Evolutionary conservation across 2,113 vertebrate genomes (phyloP).

Genomic region (Platichthys stellatus): DNA sequence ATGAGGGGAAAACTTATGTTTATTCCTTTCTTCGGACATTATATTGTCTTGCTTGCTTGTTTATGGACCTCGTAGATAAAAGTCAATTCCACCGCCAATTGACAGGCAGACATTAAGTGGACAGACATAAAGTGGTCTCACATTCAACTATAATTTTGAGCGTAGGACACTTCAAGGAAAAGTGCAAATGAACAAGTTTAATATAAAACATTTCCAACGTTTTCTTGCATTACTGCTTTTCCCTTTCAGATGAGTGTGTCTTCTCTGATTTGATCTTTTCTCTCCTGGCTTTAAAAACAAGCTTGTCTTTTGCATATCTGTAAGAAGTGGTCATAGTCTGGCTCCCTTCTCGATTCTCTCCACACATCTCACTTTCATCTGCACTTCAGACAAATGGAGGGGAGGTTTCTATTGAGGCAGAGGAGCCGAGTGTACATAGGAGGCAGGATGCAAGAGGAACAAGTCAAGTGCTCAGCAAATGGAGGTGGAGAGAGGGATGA

Average conservation of each 20-base stretch:
- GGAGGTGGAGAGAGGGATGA: not conserved
- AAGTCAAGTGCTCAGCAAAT: constrained; percentile 7
- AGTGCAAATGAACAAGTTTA: constrained; percentile 32
- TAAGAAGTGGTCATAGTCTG: not conserved
- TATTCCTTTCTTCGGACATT: not conserved
- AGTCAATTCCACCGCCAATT: constrained; percentile 12
- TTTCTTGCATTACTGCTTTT: not conserved
- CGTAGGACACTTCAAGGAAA: constrained; percentile 56
- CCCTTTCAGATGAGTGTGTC: not conserved
- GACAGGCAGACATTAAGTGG: constrained; percentile 19
- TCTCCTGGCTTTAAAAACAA: not conserved
- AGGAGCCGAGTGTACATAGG: not conserved
- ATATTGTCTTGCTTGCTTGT: not conserved
- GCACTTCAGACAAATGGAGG: constrained; percentile 43
- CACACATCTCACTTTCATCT: constrained; percentile 46
- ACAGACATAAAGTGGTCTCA: constrained; percentile 39
- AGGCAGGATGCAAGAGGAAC: constrained; percentile 2
- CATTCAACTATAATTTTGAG: constrained; percentile 52
- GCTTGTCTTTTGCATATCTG: not conserved
- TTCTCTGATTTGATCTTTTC: not conserved
- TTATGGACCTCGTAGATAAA: not conserved
- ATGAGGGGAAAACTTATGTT: too few relatives aligned
- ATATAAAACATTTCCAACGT: constrained; percentile 17
- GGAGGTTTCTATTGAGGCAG: constrained; percentile 2
- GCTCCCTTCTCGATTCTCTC: not conserved